Evolutionary conservation across 2,797 vertebrate species (phyloP), one percentile per base, ranked within the genome.

Genomic region (Podarcis lilfordi): DNA sequence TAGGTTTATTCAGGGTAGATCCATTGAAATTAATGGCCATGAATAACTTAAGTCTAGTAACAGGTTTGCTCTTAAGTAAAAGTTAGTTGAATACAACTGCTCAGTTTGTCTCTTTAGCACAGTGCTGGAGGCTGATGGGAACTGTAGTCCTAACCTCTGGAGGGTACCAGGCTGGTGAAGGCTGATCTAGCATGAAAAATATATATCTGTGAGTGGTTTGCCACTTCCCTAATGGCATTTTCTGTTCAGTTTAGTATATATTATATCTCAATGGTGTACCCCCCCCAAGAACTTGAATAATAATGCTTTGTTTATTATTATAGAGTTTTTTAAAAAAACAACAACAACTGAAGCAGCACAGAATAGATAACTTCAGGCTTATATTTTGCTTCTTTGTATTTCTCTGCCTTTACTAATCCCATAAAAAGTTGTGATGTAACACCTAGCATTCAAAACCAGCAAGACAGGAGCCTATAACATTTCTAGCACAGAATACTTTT

Each of bases 351-450:
- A 32, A 71, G 19, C 40, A 27, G 2, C 1, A 3, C 72, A 84
- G 40, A 8, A 75, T 37, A 35, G 72, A 81, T 55, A 66, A 74
- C 5, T 76, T 81, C 15, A 68, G 8, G 45, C 25, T 40, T 29
- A 78, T 86, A 64, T 80, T 81, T 40, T 19, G 25, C 85, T 21
- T 27, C 85, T 29, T 66, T 88, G 86, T 85, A 45, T 15, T 78
- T 13, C 55, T 17, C 77, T 64, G 25, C 4, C 64, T 93, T 93
- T 84, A 84, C 84, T 80, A 80, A 89, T 84, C 1, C 1, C 2
- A 3, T 15, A 59, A 90, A 5, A 59, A 90, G 13, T 59, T 85
- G 1, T 86, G 8, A 64, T n/a, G 13, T 40, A 77, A 87, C 88
- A 86, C 79, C 8, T 82, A 43, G 21, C 35, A 66, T 27, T 3